A percentile compares a stretch with the other conserved stretches of the same genome.
These are phyloP conservation scores for Epinephelus awoara DNA, from an alignment of 2,797 vertebrate genomes.

Conservation along the genomic window DNA sequence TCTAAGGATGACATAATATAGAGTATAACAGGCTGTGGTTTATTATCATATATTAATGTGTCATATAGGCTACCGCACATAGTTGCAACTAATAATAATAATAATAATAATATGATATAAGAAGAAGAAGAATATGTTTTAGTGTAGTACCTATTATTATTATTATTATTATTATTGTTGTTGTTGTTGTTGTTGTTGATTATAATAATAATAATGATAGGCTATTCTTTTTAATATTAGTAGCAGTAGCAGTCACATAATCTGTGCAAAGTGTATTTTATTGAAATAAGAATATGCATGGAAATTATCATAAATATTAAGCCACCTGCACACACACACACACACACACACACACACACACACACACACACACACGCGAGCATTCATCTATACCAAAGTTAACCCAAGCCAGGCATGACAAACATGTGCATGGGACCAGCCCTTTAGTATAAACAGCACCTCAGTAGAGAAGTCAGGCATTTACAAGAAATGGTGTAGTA, in stretches of 20 bases:
- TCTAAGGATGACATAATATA: neutral
- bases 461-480: slow-evolving; percentile 50
- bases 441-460: slow-evolving; percentile 60
- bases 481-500: slow-evolving; percentile 76
- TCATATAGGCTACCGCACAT: neutral
- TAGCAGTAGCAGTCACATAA: neutral
- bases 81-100: no score
- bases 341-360: neutral
- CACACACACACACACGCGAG: neutral
- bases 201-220: no score
- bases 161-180: no score
- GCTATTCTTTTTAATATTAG: neutral
- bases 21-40: neutral
- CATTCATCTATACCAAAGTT: neutral
- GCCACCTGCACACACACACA: no score
- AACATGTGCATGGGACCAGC: slow-evolving; percentile 32
- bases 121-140: no score
- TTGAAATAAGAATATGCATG: neutral
- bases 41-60: neutral
- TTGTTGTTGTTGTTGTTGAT: no score
- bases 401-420: neutral
- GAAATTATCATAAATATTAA: neutral
- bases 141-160: no score
- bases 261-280: neutral
- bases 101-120: no score